These are phyloP conservation scores for Drosophila miranda DNA, from an alignment of 1,140 invertebrate species.

Conservation along the genomic window DNA sequence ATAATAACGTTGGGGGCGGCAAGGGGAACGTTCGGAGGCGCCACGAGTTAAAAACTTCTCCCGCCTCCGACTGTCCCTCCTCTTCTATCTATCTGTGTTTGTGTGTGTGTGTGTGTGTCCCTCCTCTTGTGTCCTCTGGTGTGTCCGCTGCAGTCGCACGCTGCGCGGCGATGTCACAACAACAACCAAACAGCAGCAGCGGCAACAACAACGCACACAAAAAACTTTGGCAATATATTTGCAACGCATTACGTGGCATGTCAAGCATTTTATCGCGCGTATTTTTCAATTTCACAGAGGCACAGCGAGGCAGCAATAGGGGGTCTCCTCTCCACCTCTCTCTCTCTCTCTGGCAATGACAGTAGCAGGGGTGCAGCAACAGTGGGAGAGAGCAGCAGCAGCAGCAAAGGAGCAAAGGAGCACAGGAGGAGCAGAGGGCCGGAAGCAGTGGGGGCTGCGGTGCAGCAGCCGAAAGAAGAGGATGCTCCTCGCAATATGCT, in stretches of 20 bases:
- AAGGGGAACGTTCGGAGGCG: no score
- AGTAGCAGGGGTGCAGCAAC: background rate
- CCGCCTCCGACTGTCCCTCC: background rate
- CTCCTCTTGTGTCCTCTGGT: background rate
- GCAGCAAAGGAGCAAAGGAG: no score
- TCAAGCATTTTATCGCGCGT: constrained; percentile 80
- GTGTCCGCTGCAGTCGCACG: constrained; percentile 36
- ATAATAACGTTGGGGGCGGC: constrained; percentile 63
- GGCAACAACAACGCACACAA: constrained; percentile 32
- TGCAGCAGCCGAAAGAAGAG: constrained; percentile 6
- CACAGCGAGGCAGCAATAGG: constrained; percentile 18
- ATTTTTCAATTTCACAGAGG: constrained; percentile 73
- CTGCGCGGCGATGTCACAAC: constrained; percentile 67
- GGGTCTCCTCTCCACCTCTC: constrained; percentile 30
- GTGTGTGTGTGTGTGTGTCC: constrained; percentile 5
- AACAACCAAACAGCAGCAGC: constrained; percentile 56
- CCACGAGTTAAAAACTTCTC: constrained; percentile 67
- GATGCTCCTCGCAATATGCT: constrained; percentile 63
- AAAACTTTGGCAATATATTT: constrained; percentile 80
- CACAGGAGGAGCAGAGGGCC: background rate
- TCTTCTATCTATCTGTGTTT: background rate
- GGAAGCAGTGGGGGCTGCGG: background rate
- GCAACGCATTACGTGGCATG: constrained; percentile 80
- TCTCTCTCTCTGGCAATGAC: constrained; percentile 51
- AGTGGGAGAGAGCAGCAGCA: no score